Base-by-base conservation (phyloP, 2,113 vertebrate genomes). In the Arothron firmamentum region DNA sequence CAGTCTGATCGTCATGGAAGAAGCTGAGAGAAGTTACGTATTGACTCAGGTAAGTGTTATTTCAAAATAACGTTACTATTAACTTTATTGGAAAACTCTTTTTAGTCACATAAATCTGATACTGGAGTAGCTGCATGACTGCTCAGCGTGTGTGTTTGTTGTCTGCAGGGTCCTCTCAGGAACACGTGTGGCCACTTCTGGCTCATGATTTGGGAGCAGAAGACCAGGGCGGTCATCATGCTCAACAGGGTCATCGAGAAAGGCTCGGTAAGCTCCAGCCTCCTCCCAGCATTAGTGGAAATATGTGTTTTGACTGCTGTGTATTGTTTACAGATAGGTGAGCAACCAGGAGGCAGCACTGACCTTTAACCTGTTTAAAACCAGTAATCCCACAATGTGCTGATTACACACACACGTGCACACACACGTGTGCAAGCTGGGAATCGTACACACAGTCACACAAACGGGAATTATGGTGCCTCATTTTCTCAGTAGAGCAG, bases 181-280 rank as follows among this genome's bases (percentile, higher is more conserved):
- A 96, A 95, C 75, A 98, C 97, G 0, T 96, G 94, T 77, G 95
- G 96, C 69, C 97, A 99, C 88, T 99, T 99, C 81, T 99, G 97
- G 97, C 90, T 98, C 70, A 99, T 99, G 97, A 90, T 97, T 52
- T 99, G 96, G 97, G 94, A 99, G 48, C 96, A 98, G 72, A 93
- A 93, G 80, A 94, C 94, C 68, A 96, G 93, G 90, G 96, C 96
- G 5, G 90, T 99, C 82, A 93, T 99, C 64, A 99, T 99, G 97
- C 90, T 99, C 64, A 98, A 98, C 87, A 92, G 96, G 85, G 90
- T 93, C 74, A 95, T 99, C 18, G 96, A 99, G 83, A 99, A 98
- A 85, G 95, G 94, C 70, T 96, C 93, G 43, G 97, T 99, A 84
- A 95, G 78, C 65, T 23, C 15, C 61, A 47, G 25, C 38, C 12